Conservation (phyloP, 1,140 invertebrate genomes). For the Anastrepha ludens region DNA sequence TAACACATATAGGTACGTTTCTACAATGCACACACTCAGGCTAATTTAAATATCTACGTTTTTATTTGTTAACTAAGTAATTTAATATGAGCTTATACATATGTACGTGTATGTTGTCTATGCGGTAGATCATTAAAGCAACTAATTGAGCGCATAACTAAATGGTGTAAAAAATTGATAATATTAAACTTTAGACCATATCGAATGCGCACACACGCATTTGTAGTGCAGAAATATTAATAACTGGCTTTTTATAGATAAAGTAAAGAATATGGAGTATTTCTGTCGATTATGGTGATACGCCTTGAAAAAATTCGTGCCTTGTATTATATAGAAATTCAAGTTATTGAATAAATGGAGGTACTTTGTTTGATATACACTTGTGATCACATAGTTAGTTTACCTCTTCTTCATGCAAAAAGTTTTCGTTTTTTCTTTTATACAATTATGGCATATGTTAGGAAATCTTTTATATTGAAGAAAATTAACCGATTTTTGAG, state of each 20-base stretch:
- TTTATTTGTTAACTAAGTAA: background rate
- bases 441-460: too few species aligned
- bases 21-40: background rate
- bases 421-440: too few species aligned
- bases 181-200: background rate
- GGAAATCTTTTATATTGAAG: too few species aligned
- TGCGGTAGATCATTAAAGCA: background rate
- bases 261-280: too few species aligned
- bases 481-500: too few species aligned
- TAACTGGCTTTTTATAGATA: background rate
- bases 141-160: slow-evolving; percentile 17
- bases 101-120: background rate
- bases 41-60: background rate
- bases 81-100: background rate
- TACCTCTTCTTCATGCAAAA: too few species aligned
- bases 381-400: too few species aligned
- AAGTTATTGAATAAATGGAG: too few species aligned
- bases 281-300: too few species aligned
- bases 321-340: too few species aligned
- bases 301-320: too few species aligned
- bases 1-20: background rate
- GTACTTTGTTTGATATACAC: too few species aligned
- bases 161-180: slow-evolving; percentile 23
- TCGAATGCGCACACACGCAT: background rate
- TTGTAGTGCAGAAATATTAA: background rate